Base-by-base conservation (phyloP, 2,888 invertebrate genomes). In the Cephus sareptanus region DNA sequence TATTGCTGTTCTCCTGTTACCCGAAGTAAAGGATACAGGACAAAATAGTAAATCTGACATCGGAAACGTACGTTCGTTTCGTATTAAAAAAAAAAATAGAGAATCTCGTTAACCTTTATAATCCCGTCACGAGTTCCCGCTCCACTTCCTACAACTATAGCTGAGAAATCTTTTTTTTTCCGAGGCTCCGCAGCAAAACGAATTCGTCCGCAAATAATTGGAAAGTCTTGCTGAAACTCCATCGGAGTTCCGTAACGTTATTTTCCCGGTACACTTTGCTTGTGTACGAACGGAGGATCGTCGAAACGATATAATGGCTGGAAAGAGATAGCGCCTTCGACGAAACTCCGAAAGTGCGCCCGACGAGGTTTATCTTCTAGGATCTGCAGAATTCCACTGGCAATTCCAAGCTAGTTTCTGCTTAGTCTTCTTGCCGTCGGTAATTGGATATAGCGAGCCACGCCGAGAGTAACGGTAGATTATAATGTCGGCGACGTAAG, bases 281-380 rank as follows among this genome's bases (percentile, higher is more conserved):
- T 30, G 71, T 31, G 71, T 33, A 71, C 33, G 71, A 23, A 23
- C 23, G 56, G 56, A 1, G 56, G 56, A 56, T 56, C 23, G 56
- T 23, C 56, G 56, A 56, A 56, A 56, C 56, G 56, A 56, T 56
- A 56, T 56, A 56, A 56, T 56, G 23, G 56, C 23, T 56, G 23
- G 23, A 56, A 56, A 56, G 56, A 74, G 35, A 74, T 31, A 33
- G 34, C 74, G 35, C 31, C 74, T 34, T 35, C 37, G 74, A 37
- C 84, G 84, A 84, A 86, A 85, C 85, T 87, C 80, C 78, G 79
- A 76, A 81, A 79, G 81, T 82, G 84, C 84, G 80, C 84, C 82
- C 80, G 82, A 82, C 82, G 79, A 81, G 82, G 83, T 85, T 85
- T 85, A 85, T 85, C 85, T 85, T 82, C 79, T 81, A 78, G 79